Percentiles rank a stretch among this genome's conserved stretches.
Conservation (phyloP, 2,888 invertebrate genomes). For the Tuberolachnus salignus region DNA sequence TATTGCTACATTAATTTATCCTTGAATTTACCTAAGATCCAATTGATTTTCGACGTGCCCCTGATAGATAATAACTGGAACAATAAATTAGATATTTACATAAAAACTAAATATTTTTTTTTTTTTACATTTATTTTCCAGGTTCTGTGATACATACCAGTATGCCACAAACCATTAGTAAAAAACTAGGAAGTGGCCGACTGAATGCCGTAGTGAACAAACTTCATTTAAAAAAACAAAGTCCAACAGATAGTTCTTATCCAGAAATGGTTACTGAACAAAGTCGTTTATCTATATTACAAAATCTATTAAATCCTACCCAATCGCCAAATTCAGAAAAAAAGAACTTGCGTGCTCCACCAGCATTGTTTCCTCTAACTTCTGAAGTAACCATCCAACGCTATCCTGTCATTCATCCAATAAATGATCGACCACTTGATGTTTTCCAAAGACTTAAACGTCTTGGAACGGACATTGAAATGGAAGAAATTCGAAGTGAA, state of each 20-base stretch:
- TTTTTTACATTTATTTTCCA: constrained; percentile 10
- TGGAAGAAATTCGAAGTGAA: constrained; percentile 57
- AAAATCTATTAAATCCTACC: constrained; percentile 40
- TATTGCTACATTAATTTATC: too few species aligned
- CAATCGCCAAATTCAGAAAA: constrained; percentile 34
- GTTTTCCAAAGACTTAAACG: constrained; percentile 60
- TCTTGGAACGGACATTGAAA: constrained; percentile 60
- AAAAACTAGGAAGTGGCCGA: constrained; percentile 44
- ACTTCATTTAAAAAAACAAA: constrained; percentile 53
- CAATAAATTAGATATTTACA: not conserved
- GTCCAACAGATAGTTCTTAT: constrained; percentile 36
- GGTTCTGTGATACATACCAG: constrained; percentile 52
- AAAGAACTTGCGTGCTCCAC: constrained; percentile 45
- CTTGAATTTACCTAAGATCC: too few species aligned
- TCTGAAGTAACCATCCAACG: constrained; percentile 52
- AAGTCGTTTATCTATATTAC: constrained; percentile 42
- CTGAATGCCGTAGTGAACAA: constrained; percentile 56
- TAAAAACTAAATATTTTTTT: not conserved
- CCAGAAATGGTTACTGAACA: constrained; percentile 36
- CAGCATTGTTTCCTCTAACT: constrained; percentile 48
- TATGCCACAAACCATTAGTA: constrained; percentile 40
- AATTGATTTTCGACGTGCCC: too few species aligned
- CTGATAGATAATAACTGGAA: not conserved
- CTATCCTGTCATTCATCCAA: constrained; percentile 40
- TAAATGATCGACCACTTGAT: constrained; percentile 22